Evolutionary conservation across 1,140 invertebrate genomes (phyloP), one percentile per base, ranked within the genome.

Genomic region (Magallana gigas): DNA sequence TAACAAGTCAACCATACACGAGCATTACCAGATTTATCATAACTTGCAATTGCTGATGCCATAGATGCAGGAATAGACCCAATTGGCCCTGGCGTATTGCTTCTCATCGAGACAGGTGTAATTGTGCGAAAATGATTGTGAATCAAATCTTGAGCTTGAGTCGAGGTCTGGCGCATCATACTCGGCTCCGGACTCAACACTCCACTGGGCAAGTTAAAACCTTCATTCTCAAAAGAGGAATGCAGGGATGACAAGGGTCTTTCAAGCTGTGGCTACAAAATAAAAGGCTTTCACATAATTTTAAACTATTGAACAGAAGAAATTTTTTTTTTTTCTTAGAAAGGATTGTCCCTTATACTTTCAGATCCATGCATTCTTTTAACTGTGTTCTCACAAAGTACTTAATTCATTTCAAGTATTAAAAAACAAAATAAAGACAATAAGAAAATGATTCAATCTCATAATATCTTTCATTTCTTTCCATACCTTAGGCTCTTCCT

Each of bases 181-280:
- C 68, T 85, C 11, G 88, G 85, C n/a, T 93, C 92, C 23, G 92
- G 90, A 80, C 95, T 95, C 23, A 95, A 91, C 90, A 94, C 92
- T 57, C 95, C 95, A 92, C 94, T 90, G 36, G 95, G 94, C 62
- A 94, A 57, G 81, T 84, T 91, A 84, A 94, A 93, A 58, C 94
- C 92, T 90, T 95, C 94, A 91, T 93, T 94, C 62, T 95, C 94
- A 92, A 94, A 94, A 14, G 94, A 94, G 6, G 94, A 94, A 87
- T 94, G 94, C 23, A 94, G 90, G 5, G 94, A 93, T 57, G 93
- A 93, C 14, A 90, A 84, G 85, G 92, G 92, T 80, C 76, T 81
- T 60, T 92, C 91, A 68, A 85, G 83, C 68, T 90, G 86, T 68
- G 85, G 18, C 23, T 82, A 82, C 8, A 23, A 12, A 84, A 84